Base-by-base conservation (phyloP, 2,113 vertebrate species). In the Gallinago jamesoni region DNA sequence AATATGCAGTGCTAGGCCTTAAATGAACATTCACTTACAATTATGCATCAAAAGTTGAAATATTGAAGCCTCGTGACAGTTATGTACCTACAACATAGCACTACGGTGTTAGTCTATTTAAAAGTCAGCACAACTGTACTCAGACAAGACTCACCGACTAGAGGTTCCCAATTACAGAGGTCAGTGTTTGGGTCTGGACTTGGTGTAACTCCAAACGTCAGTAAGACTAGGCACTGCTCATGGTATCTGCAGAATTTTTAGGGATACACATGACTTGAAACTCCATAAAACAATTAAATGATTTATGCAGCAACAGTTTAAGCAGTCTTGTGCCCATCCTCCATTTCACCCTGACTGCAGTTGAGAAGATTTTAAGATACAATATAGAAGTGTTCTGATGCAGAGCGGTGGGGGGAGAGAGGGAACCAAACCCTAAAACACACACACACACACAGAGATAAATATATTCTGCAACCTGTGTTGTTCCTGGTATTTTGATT, bases 1-100 rank as follows among this genome's bases (percentile, higher is more conserved):
- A 59, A 62, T 1, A 3, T 0, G 10, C 55, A 75, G 48, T 0
- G 70, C 67, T 69, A 73, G 55, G 23, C 12, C 31, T 45, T 13
- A n/a, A 56, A 31, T 0, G 19, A 62, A 12, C 10, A 12, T 0
- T 12, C 60, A 25, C 14, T 66, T n/a, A 6, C 7, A 87, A 9
- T 1, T 52, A 20, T 0, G 60, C 84, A 41, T 2, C 63, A 57
- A 47, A 3, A 77, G 72, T 20, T 23, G 70, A 55, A 60, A 64
- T 30, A 27, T 5, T 0, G 7, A 68, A 64, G 83, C 17, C 31
- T 11, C 23, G 67, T 8, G 80, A 19, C 78, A 94, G 10, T 4
- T n/a, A n/a, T 4, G 60, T 50, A 48, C 68, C 31, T 6, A 10
- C 52, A 41, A 1, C 19, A 4, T 0, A 2, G 4, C 82, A 19